Percentiles rank a stretch among this genome's conserved stretches.
phyloP scores from a whole-genome alignment of 2,113 vertebrate genomes.

The Megaceryle torquata region DNA sequence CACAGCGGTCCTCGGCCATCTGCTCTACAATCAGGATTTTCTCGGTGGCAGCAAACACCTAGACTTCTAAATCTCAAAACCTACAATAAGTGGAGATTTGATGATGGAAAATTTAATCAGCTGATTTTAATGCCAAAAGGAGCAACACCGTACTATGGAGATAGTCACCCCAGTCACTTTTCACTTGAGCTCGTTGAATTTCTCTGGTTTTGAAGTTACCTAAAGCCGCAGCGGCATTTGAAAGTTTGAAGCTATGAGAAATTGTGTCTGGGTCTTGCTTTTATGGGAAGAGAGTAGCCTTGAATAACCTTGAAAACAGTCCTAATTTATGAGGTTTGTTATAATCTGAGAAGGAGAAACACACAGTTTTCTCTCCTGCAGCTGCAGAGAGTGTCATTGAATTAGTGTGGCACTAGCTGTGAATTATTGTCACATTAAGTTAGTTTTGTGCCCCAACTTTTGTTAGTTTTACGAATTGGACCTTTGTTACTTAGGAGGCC shows the following conservation, averaged over 20 bases:
- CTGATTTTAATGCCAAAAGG: neutral
- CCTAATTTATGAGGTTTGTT: neutral
- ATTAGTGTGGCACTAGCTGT: neutral
- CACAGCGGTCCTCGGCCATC: neutral
- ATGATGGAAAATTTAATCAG: neutral
- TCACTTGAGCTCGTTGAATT: neutral
- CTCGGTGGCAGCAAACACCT: neutral
- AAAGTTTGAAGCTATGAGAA: neutral
- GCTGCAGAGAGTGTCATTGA: neutral
- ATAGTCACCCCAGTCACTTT: neutral
- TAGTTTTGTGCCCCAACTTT: neutral
- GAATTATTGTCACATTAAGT: slow-evolving; percentile 22
- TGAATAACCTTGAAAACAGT: neutral
- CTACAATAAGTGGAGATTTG: neutral
- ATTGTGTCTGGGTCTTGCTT: neutral
- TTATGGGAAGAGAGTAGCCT: neutral
- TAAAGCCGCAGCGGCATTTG: neutral
- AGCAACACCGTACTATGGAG: neutral
- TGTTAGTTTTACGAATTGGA: slow-evolving; percentile 10
- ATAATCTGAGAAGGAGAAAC: neutral
- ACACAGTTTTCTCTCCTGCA: neutral
- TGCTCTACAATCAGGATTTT: neutral
- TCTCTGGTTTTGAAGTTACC: neutral
- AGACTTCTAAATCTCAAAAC: neutral
- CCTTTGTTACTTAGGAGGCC: slow-evolving; percentile 3